Evolutionary conservation across 2,797 vertebrate species (phyloP).

Genomic region (Australoheros facetus): DNA sequence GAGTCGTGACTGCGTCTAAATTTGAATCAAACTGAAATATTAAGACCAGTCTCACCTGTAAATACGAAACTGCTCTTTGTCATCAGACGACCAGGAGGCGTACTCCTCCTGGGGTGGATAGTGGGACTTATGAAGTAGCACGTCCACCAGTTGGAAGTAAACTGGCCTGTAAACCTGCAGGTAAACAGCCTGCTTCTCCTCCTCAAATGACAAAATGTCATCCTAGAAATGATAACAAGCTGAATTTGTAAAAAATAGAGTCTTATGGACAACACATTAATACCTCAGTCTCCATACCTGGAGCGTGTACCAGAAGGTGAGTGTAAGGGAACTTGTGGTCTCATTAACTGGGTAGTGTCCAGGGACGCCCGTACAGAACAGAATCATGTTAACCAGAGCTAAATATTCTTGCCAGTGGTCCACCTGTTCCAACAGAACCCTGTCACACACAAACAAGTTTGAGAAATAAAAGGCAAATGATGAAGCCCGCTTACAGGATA

Average conservation of each 20-base stretch:
- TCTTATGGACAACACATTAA: neutral
- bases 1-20: neutral
- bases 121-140: conserved; percentile 94
- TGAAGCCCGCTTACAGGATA: neutral
- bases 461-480: neutral
- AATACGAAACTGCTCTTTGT: conserved; percentile 98
- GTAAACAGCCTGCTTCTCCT: conserved; percentile 92
- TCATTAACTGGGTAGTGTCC: conserved; percentile 97
- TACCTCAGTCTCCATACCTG: conserved; percentile 80
- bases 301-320: conserved; percentile 98
- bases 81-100: conserved; percentile 91
- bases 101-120: conserved; percentile 94
- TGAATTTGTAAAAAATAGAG: neutral
- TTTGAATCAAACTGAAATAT: neutral
- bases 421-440: conserved; percentile 93
- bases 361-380: conserved; percentile 95
- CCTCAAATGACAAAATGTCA: conserved; percentile 94
- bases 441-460: conserved; percentile 60
- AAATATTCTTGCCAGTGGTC: conserved; percentile 96
- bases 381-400: conserved; percentile 97
- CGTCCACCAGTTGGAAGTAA: conserved; percentile 97
- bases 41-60: conserved; percentile 84
- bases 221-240: conserved; percentile 78
- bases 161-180: conserved; percentile 96
- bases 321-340: conserved; percentile 95